Conservation (phyloP, 1,140 invertebrate species). For the Idris sp. region DNA sequence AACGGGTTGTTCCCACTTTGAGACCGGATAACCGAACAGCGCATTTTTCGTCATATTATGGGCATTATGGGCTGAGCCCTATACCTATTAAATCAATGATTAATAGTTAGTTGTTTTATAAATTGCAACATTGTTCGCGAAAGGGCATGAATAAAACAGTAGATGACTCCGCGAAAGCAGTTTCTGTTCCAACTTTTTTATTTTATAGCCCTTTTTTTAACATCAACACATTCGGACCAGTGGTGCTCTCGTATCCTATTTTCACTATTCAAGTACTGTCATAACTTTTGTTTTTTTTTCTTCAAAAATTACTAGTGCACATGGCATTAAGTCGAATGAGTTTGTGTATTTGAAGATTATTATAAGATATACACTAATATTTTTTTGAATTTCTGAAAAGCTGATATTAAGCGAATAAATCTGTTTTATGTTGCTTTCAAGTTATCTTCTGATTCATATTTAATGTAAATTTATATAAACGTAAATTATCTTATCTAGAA, state of each 20-base stretch:
- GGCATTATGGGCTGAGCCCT: conserved; percentile 21
- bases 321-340: conserved; percentile 1
- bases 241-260: conserved; percentile 33
- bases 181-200: conserved; percentile 40
- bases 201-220: conserved; percentile 42
- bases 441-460: conserved; percentile 16
- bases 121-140: conserved; percentile 44
- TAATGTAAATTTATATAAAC: conserved; percentile 13
- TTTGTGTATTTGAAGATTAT: conserved; percentile 8
- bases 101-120: conserved; percentile 45
- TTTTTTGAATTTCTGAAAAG: too few relatives aligned
- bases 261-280: conserved; percentile 21
- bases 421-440: conserved; percentile 1
- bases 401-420: too few relatives aligned
- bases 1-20: too few relatives aligned
- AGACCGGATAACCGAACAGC: too few relatives aligned
- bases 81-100: conserved; percentile 34
- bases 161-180: conserved; percentile 9
- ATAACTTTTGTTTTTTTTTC: conserved; percentile 29
- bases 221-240: conserved; percentile 12
- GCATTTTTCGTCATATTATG: conserved; percentile 25
- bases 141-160: conserved; percentile 46
- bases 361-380: too few relatives aligned
- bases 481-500: too few relatives aligned
- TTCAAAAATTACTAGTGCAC: conserved; percentile 20